Conservation (phyloP, 2,113 vertebrate species). For the Gulo gulo region DNA sequence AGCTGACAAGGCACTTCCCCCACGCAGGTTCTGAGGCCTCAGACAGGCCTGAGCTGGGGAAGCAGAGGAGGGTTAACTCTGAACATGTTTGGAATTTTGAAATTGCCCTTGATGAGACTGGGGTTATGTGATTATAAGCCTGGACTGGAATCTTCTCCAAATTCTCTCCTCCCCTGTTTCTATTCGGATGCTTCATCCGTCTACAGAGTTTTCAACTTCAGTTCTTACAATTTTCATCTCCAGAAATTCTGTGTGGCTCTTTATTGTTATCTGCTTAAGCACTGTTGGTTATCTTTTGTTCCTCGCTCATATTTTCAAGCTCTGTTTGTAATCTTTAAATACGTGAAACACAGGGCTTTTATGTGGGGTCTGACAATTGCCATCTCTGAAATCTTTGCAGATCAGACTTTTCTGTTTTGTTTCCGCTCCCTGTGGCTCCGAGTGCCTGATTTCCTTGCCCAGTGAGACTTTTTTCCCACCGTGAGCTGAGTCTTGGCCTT, state of each 20-base stretch:
- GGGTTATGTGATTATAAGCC: neutral
- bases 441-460: neutral
- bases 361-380: neutral
- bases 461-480: neutral
- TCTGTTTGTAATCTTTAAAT: neutral
- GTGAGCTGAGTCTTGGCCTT: neutral
- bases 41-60: neutral
- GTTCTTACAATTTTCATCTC: neutral
- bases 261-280: neutral
- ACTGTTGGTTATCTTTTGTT: neutral
- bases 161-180: slow-evolving; percentile 1
- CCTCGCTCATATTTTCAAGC: slow-evolving; percentile 5
- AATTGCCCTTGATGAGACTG: neutral
- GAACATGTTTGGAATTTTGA: neutral
- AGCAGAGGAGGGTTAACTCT: neutral
- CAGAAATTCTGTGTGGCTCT: neutral
- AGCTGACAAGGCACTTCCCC: neutral
- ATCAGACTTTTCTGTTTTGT: neutral
- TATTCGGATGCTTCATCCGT: neutral
- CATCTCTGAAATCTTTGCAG: neutral
- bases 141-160: neutral
- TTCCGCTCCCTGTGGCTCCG: neutral
- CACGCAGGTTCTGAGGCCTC: neutral
- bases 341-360: neutral
- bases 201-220: slow-evolving; percentile 14